A percentile compares a stretch with the other conserved stretches of the same genome.
Evolutionary conservation across 2,797 vertebrate genomes (phyloP).

Genomic region (Psittacula derbiana): DNA sequence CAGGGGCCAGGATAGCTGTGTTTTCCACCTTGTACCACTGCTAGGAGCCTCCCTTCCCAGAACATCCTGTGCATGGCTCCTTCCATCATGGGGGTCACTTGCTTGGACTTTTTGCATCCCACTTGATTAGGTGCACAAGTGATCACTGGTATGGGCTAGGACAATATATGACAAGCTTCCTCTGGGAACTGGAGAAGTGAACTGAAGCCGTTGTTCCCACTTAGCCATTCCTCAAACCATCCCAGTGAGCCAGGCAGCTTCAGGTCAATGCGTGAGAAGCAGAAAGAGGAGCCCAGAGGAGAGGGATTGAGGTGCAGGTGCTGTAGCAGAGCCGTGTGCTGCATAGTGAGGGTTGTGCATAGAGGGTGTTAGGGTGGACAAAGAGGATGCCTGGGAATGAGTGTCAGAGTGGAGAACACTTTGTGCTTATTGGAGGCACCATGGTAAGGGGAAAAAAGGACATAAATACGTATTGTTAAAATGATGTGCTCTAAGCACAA

Average conservation of each 20-base stretch:
- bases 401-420: not conserved
- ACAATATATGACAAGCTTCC: not conserved
- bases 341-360: accelerated
- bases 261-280: accelerated
- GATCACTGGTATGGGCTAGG: not conserved
- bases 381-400: not conserved
- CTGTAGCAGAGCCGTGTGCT: not conserved
- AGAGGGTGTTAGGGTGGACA: too few relatives aligned
- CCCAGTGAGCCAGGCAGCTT: not conserved
- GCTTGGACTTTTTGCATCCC: not conserved
- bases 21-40: not conserved
- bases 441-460: not conserved
- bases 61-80: not conserved
- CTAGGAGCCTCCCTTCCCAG: not conserved
- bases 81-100: not conserved
- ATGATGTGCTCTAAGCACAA: not conserved
- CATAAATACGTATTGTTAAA: not conserved
- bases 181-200: not conserved
- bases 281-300: not conserved
- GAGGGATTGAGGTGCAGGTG: not conserved
- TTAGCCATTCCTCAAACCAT: not conserved
- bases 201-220: not conserved
- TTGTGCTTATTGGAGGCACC: not conserved
- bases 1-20: not conserved
- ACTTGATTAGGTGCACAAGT: not conserved